Evolutionary conservation across 2,888 invertebrate species (phyloP).

Genomic region (Abrostola triplasia): DNA sequence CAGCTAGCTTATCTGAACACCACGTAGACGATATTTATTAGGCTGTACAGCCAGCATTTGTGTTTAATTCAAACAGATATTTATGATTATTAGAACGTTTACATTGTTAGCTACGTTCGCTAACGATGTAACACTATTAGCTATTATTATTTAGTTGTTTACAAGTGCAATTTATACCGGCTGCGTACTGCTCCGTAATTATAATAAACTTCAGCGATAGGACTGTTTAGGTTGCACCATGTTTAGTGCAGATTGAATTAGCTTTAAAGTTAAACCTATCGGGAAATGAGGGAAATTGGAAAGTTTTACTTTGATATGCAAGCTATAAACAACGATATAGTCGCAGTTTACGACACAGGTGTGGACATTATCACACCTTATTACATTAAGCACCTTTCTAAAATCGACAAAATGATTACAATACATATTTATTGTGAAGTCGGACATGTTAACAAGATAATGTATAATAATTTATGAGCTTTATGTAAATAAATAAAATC

Average conservation of each 20-base stretch:
- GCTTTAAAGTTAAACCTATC: no score
- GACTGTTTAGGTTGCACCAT: constrained; percentile 6
- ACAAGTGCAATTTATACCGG: constrained; percentile 7
- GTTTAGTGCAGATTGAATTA: no score
- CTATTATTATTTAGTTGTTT: constrained; percentile 31
- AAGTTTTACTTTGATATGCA: no score
- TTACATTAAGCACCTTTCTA: no score
- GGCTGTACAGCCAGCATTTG: constrained; percentile 12
- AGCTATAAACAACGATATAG: no score
- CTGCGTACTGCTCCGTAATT: constrained; percentile 12
- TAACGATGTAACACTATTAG: constrained; percentile 40
- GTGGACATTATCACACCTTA: no score
- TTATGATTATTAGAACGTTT: constrained; percentile 36
- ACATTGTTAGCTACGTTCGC: constrained; percentile 17
- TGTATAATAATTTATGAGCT: not conserved
- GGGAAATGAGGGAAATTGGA: no score
- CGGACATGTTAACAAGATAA: not conserved
- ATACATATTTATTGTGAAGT: not conserved
- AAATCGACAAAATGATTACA: not conserved
- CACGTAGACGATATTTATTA: constrained; percentile 17
- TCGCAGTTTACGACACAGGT: no score
- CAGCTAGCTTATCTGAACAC: no score
- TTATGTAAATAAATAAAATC: constrained; percentile 3
- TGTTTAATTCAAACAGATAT: constrained; percentile 32
- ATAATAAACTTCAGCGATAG: constrained; percentile 20